Base-by-base conservation (phyloP, 2,113 vertebrate genomes). In the Nycticorax nycticorax region DNA sequence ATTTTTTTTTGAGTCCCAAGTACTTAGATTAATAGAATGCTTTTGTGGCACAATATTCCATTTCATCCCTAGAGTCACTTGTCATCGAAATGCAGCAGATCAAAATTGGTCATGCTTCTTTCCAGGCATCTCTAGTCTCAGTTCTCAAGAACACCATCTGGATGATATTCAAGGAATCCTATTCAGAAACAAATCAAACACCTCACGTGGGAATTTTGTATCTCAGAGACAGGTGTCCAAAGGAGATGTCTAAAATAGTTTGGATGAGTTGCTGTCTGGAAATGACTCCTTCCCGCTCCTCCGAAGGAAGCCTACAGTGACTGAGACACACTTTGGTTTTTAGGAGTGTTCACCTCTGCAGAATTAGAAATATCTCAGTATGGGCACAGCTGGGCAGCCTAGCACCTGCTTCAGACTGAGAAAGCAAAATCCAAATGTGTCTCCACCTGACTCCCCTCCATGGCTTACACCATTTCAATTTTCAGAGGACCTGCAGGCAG, bases 1-100 rank as follows among this genome's bases (percentile, higher is more conserved):
- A 1, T 0, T 1, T 35, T 50, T 50, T 71, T 72, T 48, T 3
- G 68, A 43, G 14, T 50, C 30, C 5, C 4, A 30, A 30, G 3
- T 77, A n/a, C n/a, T 52, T 60, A 43, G 15, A 64, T 72, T 55
- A 50, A 35, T 84, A 60, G 20, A 28, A 60, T 71, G 33, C 0
- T 14, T 95, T 74, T n/a, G 16, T 52, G 28, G 26, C 5, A 96
- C 89, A 91, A 84, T 64, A 3, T 64, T 88, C 26, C 22, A 13
- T 69, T 92, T 72, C 52, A 74, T 71, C 12, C 37, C 8, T 47
- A 47, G 22, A 56, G 32, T 76, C 30, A 69, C 15, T 48, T 66
- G 55, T 69, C 55, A 33, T 62, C 1, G 3, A 91, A 84, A 78
- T 59, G 12, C 19, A 72, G 39, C 28, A 74, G 21, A 89, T 8